phyloP scores from a whole-genome alignment of 2,113 vertebrate genomes.

The Chaetorhynchus papuensis region DNA sequence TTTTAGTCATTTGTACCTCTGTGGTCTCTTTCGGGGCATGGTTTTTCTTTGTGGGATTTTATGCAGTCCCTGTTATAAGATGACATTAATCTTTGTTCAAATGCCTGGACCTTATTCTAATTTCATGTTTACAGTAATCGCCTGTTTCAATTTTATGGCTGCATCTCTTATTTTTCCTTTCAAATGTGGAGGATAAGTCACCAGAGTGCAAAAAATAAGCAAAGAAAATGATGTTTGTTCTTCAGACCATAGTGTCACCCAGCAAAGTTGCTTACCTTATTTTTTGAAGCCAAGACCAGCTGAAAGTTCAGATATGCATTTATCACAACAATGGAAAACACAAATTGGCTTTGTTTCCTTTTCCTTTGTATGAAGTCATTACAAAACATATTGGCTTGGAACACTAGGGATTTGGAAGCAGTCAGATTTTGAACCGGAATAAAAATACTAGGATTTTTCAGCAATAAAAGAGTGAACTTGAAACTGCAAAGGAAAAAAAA shows the following conservation, averaged over 20 bases:
- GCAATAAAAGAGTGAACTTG: slow-evolving; percentile 70
- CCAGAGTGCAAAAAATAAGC: not conserved
- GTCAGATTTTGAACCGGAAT: slow-evolving; percentile 69
- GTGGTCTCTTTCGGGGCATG: not conserved
- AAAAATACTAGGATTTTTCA: slow-evolving; percentile 73
- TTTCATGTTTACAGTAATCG: not conserved
- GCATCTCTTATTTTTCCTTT: not conserved
- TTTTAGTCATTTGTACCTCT: not conserved
- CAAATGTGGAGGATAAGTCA: not conserved
- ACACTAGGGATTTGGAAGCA: slow-evolving; percentile 70
- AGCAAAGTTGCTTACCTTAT: not conserved
- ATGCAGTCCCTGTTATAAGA: not conserved
- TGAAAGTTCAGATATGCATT: slow-evolving; percentile 69
- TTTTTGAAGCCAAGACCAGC: slow-evolving; percentile 47
- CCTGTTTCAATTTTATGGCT: not conserved
- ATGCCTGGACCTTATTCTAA: not conserved
- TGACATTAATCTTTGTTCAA: not conserved
- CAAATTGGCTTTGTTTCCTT: slow-evolving; percentile 61
- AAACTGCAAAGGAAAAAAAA: not conserved
- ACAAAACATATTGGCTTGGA: slow-evolving; percentile 76
- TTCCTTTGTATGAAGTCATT: slow-evolving; percentile 76
- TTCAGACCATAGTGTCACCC: not conserved
- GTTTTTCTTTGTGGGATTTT: not conserved
- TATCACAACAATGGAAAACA: slow-evolving; percentile 70
- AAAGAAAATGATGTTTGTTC: not conserved